Evolutionary conservation across 2,888 invertebrate species (phyloP).

Genomic region (Troglohyphantes excavatus): DNA sequence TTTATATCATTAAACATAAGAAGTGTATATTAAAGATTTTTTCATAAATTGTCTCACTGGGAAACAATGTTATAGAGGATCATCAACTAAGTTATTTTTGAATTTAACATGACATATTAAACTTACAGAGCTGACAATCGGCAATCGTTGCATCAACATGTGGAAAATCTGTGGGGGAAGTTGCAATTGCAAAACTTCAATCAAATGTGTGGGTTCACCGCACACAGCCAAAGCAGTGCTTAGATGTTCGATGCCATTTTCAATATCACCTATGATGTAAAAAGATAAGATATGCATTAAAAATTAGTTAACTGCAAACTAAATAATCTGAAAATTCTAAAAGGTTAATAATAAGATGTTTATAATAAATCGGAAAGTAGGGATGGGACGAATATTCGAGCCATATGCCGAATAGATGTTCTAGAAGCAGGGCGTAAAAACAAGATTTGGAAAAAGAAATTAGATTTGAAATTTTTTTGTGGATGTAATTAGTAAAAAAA

Average conservation of each 20-base stretch:
- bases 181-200: constrained; percentile 95
- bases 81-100: too few species aligned
- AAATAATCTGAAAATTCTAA: too few species aligned
- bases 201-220: constrained; percentile 94
- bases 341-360: too few species aligned
- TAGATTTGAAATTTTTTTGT: too few species aligned
- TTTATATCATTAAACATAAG: not conserved
- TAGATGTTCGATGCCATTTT: constrained; percentile 96
- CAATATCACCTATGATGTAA: constrained; percentile 87
- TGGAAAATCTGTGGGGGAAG: constrained; percentile 96
- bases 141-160: constrained; percentile 79
- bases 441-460: too few species aligned
- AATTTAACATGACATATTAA: too few species aligned
- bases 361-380: too few species aligned
- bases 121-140: constrained; percentile 78
- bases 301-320: too few species aligned
- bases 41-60: not conserved
- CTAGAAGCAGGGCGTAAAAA: too few species aligned
- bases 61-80: not conserved
- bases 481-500: too few species aligned
- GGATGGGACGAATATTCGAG: too few species aligned
- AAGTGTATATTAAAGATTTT: not conserved
- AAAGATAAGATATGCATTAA: not conserved
- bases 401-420: too few species aligned
- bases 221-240: constrained; percentile 99